These are phyloP conservation scores for Atrina japonica DNA, from an alignment of 2,888 invertebrate species.

Conservation along the genomic window DNA sequence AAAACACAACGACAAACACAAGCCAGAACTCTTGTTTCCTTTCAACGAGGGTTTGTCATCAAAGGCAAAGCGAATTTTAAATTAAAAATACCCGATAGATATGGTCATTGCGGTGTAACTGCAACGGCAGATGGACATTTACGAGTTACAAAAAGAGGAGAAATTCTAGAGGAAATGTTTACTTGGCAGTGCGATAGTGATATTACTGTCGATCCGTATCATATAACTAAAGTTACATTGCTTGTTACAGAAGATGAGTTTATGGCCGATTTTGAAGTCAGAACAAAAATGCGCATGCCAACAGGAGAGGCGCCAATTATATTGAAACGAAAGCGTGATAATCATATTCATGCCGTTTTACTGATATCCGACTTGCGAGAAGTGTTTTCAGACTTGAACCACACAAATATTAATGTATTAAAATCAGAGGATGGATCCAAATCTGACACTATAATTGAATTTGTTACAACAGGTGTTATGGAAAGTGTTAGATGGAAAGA, in stretches of 20 bases:
- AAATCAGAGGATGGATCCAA: conserved; percentile 52
- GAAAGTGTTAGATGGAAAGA: conserved; percentile 58
- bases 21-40: conserved; percentile 62
- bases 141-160: conserved; percentile 59
- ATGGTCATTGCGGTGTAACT: conserved; percentile 66
- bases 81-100: conserved; percentile 60
- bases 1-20: conserved; percentile 66
- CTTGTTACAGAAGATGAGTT: conserved; percentile 66
- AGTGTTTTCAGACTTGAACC: conserved; percentile 58
- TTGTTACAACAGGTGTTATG: conserved; percentile 47
- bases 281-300: conserved; percentile 64
- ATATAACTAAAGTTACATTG: conserved; percentile 61
- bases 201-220: conserved; percentile 66
- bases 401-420: conserved; percentile 54
- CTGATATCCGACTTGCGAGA: conserved; percentile 65
- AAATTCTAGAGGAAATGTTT: conserved; percentile 64
- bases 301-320: conserved; percentile 67
- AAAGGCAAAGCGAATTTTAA: conserved; percentile 64
- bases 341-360: conserved; percentile 64
- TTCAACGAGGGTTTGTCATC: conserved; percentile 62
- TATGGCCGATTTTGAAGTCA: conserved; percentile 66
- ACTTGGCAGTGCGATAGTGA: conserved; percentile 70
- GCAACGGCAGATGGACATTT: conserved; percentile 65
- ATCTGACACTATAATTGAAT: conserved; percentile 42
- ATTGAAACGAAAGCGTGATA: conserved; percentile 56